A percentile compares a stretch with the other conserved stretches of the same genome.
Conservation (phyloP, 1,140 invertebrate genomes). For the Musca domestica region DNA sequence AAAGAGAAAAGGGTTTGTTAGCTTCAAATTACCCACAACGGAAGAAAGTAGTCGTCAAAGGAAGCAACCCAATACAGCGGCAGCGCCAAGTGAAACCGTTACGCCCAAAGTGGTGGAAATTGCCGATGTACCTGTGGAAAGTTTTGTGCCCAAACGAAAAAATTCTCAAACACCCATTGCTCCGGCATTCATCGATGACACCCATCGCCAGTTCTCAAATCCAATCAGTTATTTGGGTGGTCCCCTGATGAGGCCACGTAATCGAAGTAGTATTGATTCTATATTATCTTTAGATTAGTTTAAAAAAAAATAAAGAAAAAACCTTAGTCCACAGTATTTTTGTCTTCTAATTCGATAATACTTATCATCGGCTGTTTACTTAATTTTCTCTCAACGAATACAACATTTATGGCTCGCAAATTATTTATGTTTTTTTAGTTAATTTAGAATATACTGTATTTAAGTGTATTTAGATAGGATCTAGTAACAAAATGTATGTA, state of each 20-base stretch:
- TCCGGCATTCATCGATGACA: constrained; percentile 38
- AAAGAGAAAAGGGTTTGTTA: background rate
- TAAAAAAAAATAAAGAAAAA: background rate
- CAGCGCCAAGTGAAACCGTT: background rate
- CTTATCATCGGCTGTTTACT: no score
- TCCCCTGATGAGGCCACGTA: constrained; percentile 58
- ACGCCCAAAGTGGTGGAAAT: constrained; percentile 26
- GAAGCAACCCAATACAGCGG: background rate
- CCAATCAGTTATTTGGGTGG: constrained; percentile 72
- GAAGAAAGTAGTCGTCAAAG: background rate
- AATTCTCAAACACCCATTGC: constrained; percentile 8
- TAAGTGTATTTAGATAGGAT: no score
- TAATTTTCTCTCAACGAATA: no score
- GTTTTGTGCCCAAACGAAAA: constrained; percentile 24
- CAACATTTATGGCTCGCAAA: no score
- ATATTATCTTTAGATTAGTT: constrained; percentile 67
- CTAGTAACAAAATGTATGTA: no score
- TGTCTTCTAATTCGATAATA: no score
- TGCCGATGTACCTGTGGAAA: constrained; percentile 17
- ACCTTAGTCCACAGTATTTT: background rate
- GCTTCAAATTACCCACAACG: background rate
- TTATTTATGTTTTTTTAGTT: no score
- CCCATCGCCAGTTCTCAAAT: constrained; percentile 63
- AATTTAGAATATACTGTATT: no score
- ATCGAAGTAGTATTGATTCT: constrained; percentile 66